A percentile compares a stretch with the other conserved stretches of the same genome.
These are phyloP conservation scores for Deroptyus accipitrinus DNA, from an alignment of 2,113 vertebrate genomes.

Conservation along the genomic window DNA sequence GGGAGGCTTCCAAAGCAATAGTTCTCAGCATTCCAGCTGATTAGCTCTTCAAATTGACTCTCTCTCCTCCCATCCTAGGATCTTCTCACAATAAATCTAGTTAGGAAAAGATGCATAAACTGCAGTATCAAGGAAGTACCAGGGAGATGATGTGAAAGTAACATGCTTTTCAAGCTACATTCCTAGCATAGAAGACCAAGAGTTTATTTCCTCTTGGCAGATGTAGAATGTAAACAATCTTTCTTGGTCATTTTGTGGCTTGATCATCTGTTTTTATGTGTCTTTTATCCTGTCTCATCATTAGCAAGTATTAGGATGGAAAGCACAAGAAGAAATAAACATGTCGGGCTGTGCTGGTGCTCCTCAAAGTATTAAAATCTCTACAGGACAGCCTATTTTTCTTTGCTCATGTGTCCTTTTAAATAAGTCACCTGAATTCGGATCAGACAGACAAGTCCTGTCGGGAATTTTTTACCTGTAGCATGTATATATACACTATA, in stretches of 20 bases:
- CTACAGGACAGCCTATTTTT: neutral
- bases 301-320: neutral
- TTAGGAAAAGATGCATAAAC: slow-evolving; percentile 9
- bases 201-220: slow-evolving; percentile 55
- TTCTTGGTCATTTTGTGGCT: neutral
- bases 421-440: neutral
- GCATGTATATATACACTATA: neutral
- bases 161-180: slow-evolving; percentile 19
- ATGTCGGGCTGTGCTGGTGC: neutral
- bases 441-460: neutral
- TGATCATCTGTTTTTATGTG: neutral
- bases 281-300: neutral
- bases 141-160: slow-evolving; percentile 38
- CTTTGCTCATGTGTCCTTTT: neutral
- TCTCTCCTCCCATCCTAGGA: neutral
- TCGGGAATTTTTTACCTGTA: neutral
- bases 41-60: slow-evolving; percentile 4
- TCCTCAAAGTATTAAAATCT: neutral
- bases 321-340: neutral
- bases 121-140: neutral
- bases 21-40: slow-evolving; percentile 51
- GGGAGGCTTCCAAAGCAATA: neutral
- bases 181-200: slow-evolving; percentile 51
- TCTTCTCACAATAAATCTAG: slow-evolving; percentile 39
- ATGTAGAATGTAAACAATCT: slow-evolving; percentile 23